These are phyloP conservation scores for Microchirus variegatus DNA, from an alignment of 2,797 vertebrate genomes.

Conservation along the genomic window DNA sequence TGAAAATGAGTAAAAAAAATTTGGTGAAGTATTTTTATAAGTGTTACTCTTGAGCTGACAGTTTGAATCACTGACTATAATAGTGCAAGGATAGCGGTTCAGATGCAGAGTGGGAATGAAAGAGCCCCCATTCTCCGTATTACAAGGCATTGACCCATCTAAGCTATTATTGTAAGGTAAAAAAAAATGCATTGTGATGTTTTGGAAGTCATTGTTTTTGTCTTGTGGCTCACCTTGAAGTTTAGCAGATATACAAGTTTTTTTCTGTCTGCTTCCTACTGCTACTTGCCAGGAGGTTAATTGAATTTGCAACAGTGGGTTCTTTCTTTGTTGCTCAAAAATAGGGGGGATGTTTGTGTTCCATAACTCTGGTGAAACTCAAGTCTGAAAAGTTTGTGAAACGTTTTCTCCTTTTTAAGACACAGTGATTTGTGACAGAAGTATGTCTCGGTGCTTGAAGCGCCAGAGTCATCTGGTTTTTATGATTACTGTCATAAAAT, in stretches of 20 bases:
- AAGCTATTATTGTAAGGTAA: too few relatives aligned
- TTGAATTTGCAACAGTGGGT: slow-evolving; percentile 48
- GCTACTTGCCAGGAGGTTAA: slow-evolving; percentile 27
- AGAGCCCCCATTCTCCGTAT: too few relatives aligned
- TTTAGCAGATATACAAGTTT: slow-evolving; percentile 10
- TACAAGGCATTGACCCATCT: too few relatives aligned
- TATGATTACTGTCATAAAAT: slow-evolving; percentile 7
- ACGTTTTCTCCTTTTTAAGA: slow-evolving; percentile 38
- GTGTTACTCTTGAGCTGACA: too few relatives aligned
- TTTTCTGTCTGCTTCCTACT: slow-evolving; percentile 8
- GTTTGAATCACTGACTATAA: too few relatives aligned
- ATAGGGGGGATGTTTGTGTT: slow-evolving; percentile 66
- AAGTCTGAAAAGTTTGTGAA: slow-evolving; percentile 34
- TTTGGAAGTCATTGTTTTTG: too few relatives aligned
- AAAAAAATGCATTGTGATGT: too few relatives aligned
- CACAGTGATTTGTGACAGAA: slow-evolving; percentile 28
- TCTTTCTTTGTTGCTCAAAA: slow-evolving; percentile 45
- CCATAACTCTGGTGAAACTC: slow-evolving; percentile 28
- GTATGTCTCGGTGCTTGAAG: slow-evolving; percentile 7
- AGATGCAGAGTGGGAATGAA: too few relatives aligned
- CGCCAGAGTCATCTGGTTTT: background rate
- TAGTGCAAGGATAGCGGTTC: too few relatives aligned
- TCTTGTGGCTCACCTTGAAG: slow-evolving; percentile 30
- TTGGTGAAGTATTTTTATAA: too few relatives aligned
- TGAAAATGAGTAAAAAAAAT: too few relatives aligned